Evolutionary conservation across 2,113 vertebrate species (phyloP).

Genomic region (Halichoerus grypus): DNA sequence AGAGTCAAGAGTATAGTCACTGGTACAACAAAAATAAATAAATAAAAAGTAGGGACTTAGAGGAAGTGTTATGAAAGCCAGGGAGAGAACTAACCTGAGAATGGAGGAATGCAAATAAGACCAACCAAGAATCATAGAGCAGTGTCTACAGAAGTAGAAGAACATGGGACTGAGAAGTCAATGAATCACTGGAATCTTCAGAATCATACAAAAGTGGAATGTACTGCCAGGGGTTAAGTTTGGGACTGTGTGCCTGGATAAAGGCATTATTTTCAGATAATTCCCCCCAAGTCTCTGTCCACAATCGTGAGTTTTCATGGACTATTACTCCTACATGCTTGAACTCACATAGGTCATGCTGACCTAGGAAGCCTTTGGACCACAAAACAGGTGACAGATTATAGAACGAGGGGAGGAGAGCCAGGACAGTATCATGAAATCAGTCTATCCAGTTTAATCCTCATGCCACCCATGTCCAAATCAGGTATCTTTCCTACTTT

Average conservation of each 20-base stretch:
- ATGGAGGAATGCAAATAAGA: background rate
- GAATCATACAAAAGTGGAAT: background rate
- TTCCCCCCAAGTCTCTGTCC: background rate
- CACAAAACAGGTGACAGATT: background rate
- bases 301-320: background rate
- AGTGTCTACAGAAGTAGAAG: background rate
- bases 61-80: background rate
- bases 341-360: background rate
- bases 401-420: background rate
- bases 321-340: background rate
- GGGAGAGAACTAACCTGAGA: background rate
- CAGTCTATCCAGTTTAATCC: background rate
- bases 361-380: background rate
- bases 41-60: background rate
- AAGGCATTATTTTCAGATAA: background rate
- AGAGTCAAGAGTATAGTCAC: background rate
- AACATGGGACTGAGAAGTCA: too few relatives aligned
- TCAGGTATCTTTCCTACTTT: background rate
- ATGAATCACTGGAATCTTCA: background rate
- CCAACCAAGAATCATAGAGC: background rate
- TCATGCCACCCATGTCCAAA: background rate
- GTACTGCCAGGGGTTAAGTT: background rate
- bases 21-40: background rate
- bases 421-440: background rate
- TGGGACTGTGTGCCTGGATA: background rate